Percentiles rank a stretch among this genome's conserved stretches.
Conservation (phyloP, 2,888 invertebrate species). For the Phyllotreta striolata region DNA sequence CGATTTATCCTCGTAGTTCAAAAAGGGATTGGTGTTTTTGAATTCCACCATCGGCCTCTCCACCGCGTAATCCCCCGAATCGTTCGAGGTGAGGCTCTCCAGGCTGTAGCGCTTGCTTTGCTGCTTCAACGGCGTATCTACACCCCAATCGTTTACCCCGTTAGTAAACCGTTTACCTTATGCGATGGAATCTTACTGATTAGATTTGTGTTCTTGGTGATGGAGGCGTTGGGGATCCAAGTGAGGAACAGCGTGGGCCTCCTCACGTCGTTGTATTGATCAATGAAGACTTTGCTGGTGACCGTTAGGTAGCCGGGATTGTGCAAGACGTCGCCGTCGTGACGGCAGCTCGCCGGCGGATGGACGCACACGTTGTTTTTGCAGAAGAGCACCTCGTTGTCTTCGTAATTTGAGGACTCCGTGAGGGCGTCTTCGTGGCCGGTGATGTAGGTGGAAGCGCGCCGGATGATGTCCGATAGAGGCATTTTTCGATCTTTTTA, state of each 20-base stretch:
- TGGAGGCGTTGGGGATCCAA: conserved; percentile 93
- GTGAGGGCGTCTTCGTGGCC: conserved; percentile 70
- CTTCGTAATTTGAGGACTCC: conserved; percentile 73
- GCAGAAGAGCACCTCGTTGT: conserved; percentile 86
- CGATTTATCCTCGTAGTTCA: conserved; percentile 56
- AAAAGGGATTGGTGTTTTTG: conserved; percentile 62
- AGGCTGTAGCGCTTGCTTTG: conserved; percentile 54
- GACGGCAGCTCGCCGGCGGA: conserved; percentile 84
- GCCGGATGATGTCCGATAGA: conserved; percentile 76
- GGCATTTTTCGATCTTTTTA: conserved; percentile 68
- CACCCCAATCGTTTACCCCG: background rate
- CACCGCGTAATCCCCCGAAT: conserved; percentile 48
- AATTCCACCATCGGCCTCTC: conserved; percentile 53
- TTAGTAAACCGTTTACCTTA: background rate
- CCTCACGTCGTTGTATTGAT: conserved; percentile 78
- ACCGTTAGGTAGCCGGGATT: conserved; percentile 93
- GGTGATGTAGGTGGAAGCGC: conserved; percentile 81
- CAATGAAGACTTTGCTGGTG: conserved; percentile 76
- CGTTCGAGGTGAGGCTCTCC: conserved; percentile 57
- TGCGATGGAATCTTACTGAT: conserved; percentile 64
- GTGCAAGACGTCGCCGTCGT: conserved; percentile 84
- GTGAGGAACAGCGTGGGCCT: conserved; percentile 86
- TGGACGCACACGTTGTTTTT: conserved; percentile 99
- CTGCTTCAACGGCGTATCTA: conserved; percentile 45
- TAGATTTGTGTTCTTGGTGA: conserved; percentile 84